phyloP scores from a whole-genome alignment of 2,888 invertebrate genomes.

The Mimachlamys varia region DNA sequence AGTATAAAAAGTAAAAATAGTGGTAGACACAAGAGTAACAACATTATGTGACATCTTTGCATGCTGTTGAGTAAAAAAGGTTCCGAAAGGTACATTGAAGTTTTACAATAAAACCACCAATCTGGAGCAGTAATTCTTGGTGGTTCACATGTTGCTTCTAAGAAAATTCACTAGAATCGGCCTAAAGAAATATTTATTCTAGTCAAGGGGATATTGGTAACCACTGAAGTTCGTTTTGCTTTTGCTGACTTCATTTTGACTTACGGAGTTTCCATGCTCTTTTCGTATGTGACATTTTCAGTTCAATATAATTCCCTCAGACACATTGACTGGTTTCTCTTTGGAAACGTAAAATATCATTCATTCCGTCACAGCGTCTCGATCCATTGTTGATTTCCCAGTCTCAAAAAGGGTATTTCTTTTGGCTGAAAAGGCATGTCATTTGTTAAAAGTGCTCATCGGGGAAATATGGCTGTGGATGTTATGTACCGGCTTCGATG shows the following conservation, averaged over 20 bases:
- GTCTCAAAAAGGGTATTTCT: neutral
- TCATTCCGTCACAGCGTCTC: neutral
- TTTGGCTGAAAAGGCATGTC: neutral
- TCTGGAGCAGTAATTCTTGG: too few relatives aligned
- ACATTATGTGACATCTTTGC: too few relatives aligned
- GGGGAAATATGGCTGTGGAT: neutral
- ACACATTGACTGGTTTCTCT: neutral
- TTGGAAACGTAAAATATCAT: neutral
- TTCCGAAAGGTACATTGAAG: too few relatives aligned
- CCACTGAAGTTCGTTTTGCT: neutral
- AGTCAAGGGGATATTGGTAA: neutral
- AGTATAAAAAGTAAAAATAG: too few relatives aligned
- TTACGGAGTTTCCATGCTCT: constrained; percentile 93
- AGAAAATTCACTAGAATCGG: too few relatives aligned
- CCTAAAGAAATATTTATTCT: too few relatives aligned
- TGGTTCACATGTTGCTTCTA: too few relatives aligned
- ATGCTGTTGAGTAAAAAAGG: too few relatives aligned
- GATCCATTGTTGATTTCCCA: neutral
- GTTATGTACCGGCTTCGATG: neutral
- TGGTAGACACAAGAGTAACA: too few relatives aligned
- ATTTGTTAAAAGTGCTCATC: constrained; percentile 31
- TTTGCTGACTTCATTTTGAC: too few relatives aligned
- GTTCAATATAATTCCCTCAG: constrained; percentile 28
- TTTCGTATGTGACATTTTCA: constrained; percentile 82
- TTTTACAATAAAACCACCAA: too few relatives aligned